Evolutionary conservation across 2,113 vertebrate species (phyloP).

Genomic region (Ptyas mucosa): DNA sequence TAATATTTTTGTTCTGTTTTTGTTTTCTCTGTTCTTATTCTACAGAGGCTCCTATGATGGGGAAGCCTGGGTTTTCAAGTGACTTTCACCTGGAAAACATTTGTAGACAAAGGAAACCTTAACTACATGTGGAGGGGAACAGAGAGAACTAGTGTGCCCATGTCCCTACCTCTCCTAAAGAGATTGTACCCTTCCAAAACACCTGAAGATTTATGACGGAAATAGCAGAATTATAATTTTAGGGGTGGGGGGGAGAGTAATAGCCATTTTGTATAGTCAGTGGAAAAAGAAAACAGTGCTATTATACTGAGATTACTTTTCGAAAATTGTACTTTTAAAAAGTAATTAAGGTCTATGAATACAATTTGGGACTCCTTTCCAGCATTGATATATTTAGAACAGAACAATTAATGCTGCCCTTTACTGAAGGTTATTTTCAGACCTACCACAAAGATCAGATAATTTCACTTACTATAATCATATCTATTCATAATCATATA

Average conservation of each 20-base stretch:
- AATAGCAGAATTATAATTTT: neutral
- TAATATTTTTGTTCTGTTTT: neutral
- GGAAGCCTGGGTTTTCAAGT: neutral
- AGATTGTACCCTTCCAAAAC: neutral
- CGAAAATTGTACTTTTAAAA: neutral
- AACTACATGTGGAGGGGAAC: neutral
- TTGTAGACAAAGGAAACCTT: neutral
- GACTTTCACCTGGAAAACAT: neutral
- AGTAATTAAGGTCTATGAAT: neutral
- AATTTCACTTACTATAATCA: conserved; percentile 12
- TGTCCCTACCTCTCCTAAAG: neutral
- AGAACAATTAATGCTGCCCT: neutral
- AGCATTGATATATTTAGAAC: neutral
- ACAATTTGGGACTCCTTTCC: neutral
- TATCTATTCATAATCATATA: neutral
- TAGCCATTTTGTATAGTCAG: neutral
- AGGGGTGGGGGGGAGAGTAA: neutral
- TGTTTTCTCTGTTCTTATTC: neutral
- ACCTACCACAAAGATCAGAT: neutral
- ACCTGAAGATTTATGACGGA: neutral
- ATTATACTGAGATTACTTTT: neutral
- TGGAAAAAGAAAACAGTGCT: neutral
- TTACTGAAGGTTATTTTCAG: neutral
- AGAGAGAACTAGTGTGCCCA: neutral
- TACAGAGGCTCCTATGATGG: neutral